Evolutionary conservation across 1,140 invertebrate species (phyloP), one percentile per base, ranked within the genome.

Genomic region (Sminthurides bifidus): DNA sequence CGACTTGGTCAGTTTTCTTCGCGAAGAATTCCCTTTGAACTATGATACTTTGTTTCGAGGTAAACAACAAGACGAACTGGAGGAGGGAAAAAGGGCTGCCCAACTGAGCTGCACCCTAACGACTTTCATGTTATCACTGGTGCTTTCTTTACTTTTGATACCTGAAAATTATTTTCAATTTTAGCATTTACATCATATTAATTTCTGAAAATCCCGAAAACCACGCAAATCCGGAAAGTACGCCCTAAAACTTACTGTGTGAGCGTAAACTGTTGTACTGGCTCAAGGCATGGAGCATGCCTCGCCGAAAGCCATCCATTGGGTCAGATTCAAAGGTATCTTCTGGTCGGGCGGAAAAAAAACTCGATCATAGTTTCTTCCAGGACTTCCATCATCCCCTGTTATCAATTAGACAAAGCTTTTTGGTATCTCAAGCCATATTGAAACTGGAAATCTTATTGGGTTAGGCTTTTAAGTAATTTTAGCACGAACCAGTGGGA

Each of bases 201-300:
- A 14, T 41, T 24, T 10, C 26, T 14, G 17, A 26, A 6, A 2
- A 31, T 3, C n/a, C 14, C 6, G 23, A 43, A 3, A 43, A 23
- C 8, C 19, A 5, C 3, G 3, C 10, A 52, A 52, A 17, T 23
- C 6, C 19, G 23, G 35, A 38, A 35, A 15, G n/a, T 10, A 4
- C 10, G 12, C 17, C 30, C 17, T 23, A 48, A 12, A 6, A 35
- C 17, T 46, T 46, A 52, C 59, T 60, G 44, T 46, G 26, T 1
- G 59, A 56, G 10, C 52, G 54, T 0, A 60, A 51, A n/a, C 35
- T 53, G 50, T 52, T 56, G 43, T 61, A 61, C 29, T 57, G 54
- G 44, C 54, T 56, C 8, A 61, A 21, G 10, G 59, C 59, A 56
- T 61, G 59, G 12, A 61, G 33, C 31, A 61, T 52, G 37, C 38